These are phyloP conservation scores for Machimus atricapillus DNA, from an alignment of 2,888 invertebrate genomes.

Conservation along the genomic window DNA sequence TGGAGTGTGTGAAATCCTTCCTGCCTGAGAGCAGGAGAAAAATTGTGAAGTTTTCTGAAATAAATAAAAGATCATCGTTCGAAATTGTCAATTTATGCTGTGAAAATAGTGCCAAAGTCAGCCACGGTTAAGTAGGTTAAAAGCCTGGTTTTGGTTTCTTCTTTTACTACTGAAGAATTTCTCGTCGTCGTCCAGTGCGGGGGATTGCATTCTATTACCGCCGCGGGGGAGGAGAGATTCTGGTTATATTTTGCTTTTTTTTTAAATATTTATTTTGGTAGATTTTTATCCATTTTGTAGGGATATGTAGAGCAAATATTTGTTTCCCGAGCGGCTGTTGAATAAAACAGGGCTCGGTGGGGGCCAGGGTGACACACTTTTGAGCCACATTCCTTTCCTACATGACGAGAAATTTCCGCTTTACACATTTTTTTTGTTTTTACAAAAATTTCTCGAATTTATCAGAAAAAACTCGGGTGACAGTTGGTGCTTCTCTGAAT, in stretches of 20 bases:
- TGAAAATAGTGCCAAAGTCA: background rate
- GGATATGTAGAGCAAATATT: background rate
- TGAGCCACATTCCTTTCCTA: background rate
- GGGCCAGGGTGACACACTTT: background rate
- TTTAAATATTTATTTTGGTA: background rate
- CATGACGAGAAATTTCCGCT: background rate
- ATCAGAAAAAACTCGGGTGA: background rate
- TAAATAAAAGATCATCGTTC: background rate
- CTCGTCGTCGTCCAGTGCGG: background rate
- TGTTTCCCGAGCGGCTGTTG: background rate
- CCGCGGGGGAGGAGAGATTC: background rate
- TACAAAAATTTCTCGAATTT: background rate
- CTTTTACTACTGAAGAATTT: background rate
- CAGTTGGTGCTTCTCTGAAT: background rate
- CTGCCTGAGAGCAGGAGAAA: background rate
- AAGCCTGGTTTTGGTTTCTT: background rate
- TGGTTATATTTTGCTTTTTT: background rate
- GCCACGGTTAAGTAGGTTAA: background rate
- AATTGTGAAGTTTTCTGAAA: background rate
- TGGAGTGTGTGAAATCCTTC: background rate
- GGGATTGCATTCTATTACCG: background rate
- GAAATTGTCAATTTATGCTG: background rate
- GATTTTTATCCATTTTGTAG: background rate
- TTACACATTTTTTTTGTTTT: background rate
- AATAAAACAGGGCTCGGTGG: background rate